Evolutionary conservation across 2,888 invertebrate species (phyloP).

Genomic region (Pseudococcus viburni): DNA sequence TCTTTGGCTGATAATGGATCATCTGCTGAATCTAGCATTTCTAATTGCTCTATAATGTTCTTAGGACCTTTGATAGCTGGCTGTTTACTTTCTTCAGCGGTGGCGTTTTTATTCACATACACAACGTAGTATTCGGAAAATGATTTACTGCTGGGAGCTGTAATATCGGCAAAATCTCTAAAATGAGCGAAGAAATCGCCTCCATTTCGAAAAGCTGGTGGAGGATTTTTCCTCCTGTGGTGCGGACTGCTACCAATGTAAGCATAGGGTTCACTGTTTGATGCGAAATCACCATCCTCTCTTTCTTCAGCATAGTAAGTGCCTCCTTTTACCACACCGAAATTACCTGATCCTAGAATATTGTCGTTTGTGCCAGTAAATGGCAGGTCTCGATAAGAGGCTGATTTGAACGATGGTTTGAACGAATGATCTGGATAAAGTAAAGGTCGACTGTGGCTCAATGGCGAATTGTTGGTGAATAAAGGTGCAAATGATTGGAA

Average conservation of each 20-base stretch:
- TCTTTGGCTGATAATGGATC: conserved; percentile 70
- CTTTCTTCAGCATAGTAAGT: conserved; percentile 83
- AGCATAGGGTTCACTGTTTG: conserved; percentile 62
- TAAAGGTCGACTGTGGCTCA: conserved; percentile 76
- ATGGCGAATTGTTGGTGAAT: conserved; percentile 76
- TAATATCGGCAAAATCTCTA: conserved; percentile 91
- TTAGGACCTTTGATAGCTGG: conserved; percentile 77
- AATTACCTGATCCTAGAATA: conserved; percentile 86
- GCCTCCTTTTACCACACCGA: conserved; percentile 88
- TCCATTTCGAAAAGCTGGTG: conserved; percentile 71
- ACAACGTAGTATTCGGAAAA: conserved; percentile 88
- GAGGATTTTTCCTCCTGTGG: conserved; percentile 76
- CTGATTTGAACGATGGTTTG: conserved; percentile 75
- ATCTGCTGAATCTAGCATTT: conserved; percentile 77
- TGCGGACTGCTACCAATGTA: conserved; percentile 77
- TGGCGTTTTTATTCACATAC: conserved; percentile 85
- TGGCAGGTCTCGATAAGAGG: conserved; percentile 69
- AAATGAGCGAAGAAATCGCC: conserved; percentile 89
- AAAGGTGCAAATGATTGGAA: conserved; percentile 84
- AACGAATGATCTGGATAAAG: conserved; percentile 77
- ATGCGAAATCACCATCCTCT: conserved; percentile 59
- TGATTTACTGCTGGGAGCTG: conserved; percentile 83
- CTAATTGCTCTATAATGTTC: conserved; percentile 86
- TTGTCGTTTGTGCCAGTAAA: conserved; percentile 69
- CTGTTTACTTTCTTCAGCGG: conserved; percentile 69